Conservation (phyloP, 2,888 invertebrate species). For the Polydrusus pterygomalis region DNA sequence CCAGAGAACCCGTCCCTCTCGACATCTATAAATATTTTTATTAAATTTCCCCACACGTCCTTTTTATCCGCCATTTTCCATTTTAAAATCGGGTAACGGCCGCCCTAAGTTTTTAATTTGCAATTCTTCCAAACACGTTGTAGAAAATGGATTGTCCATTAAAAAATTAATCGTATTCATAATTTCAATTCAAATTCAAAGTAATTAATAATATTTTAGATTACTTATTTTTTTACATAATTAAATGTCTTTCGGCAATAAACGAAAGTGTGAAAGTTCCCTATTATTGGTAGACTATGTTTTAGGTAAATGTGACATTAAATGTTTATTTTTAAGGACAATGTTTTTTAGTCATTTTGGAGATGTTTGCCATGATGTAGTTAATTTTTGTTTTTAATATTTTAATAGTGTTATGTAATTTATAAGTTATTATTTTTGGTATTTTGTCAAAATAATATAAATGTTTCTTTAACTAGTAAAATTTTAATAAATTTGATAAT, state of each 20-base stretch:
- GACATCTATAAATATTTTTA: no score
- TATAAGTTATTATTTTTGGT: constrained; percentile 42
- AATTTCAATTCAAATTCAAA: no score
- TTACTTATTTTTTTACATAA: background rate
- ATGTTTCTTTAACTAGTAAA: background rate
- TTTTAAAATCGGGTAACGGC: no score
- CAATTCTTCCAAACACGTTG: no score
- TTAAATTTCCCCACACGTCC: no score
- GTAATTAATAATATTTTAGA: no score
- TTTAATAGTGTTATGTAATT: constrained; percentile 54
- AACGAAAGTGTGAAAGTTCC: background rate
- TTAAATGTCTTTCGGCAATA: no score
- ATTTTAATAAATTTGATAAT: background rate
- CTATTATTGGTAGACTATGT: background rate
- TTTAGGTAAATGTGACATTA: constrained; percentile 27
- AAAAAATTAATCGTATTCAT: no score
- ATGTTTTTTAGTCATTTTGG: constrained; percentile 33
- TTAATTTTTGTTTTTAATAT: constrained; percentile 50
- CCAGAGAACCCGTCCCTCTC: no score
- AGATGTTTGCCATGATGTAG: constrained; percentile 30
- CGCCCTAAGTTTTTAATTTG: no score
- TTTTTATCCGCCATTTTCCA: no score
- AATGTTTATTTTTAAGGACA: constrained; percentile 31
- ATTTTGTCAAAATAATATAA: constrained; percentile 13
- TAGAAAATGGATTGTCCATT: no score